Conservation (phyloP, 2,113 vertebrate genomes). For the Brachyhypopomus occidentalis region DNA sequence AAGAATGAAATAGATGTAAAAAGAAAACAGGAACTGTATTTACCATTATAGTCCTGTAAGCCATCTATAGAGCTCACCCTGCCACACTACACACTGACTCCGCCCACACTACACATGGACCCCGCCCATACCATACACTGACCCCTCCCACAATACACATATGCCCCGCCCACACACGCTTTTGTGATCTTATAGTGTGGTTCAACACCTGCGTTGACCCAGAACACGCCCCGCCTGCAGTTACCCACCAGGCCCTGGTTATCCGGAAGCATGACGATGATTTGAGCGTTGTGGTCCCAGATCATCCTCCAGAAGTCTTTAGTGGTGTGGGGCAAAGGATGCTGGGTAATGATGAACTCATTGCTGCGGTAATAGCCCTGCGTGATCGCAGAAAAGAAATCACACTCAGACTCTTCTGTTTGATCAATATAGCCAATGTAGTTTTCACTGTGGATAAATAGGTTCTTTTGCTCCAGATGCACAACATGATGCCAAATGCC, state of each 20-base stretch:
- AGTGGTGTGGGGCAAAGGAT: constrained; percentile 92
- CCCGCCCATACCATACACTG: background rate
- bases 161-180: background rate
- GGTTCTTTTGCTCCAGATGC: no score
- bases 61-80: no score
- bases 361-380: constrained; percentile 94
- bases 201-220: no score
- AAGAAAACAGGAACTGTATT: no score
- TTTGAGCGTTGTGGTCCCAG: constrained; percentile 96
- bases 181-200: no score
- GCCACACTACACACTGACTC: no score
- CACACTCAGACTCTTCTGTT: background rate
- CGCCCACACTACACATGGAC: background rate
- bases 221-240: background rate
- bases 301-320: constrained; percentile 99
- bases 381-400: constrained; percentile 18
- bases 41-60: background rate
- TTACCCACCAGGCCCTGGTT: constrained; percentile 87
- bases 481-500: no score
- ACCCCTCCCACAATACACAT: background rate
- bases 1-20: no score
- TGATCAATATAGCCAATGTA: no score
- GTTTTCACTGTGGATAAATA: no score
- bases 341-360: constrained; percentile 96
- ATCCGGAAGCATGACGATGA: constrained; percentile 95